These are phyloP conservation scores for Pimephales promelas DNA, from an alignment of 2,113 vertebrate genomes.

Conservation along the genomic window DNA sequence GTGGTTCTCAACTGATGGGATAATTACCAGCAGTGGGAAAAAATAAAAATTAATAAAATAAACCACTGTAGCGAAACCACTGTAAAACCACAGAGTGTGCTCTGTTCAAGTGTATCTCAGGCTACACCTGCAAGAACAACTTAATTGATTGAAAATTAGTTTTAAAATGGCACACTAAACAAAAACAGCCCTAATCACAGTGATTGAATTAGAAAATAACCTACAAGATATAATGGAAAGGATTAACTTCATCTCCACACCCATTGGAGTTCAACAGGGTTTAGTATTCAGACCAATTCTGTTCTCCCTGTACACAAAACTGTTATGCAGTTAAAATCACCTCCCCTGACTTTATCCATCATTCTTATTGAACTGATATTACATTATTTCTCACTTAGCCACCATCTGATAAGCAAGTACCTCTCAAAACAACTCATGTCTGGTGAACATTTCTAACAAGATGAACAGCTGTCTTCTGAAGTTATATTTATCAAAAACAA, in stretches of 20 bases:
- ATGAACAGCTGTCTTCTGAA: background rate
- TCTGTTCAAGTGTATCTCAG: background rate
- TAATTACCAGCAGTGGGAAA: background rate
- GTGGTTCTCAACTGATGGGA: background rate
- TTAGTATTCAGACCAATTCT: background rate
- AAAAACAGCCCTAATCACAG: background rate
- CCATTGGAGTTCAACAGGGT: constrained; percentile 1
- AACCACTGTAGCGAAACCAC: background rate
- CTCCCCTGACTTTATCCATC: background rate
- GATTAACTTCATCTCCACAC: background rate
- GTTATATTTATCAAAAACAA: background rate
- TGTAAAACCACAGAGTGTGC: background rate
- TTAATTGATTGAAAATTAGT: background rate
- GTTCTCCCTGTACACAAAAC: background rate
- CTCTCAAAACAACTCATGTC: background rate
- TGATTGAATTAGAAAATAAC: background rate
- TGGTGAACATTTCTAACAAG: background rate
- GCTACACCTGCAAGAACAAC: background rate
- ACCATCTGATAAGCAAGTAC: background rate
- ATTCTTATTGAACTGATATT: background rate
- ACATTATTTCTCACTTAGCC: background rate
- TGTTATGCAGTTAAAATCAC: background rate
- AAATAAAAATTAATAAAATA: background rate
- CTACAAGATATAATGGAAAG: background rate
- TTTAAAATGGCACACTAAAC: background rate